These are phyloP conservation scores for Eumeta japonica DNA, from an alignment of 1,140 invertebrate species.

Conservation along the genomic window DNA sequence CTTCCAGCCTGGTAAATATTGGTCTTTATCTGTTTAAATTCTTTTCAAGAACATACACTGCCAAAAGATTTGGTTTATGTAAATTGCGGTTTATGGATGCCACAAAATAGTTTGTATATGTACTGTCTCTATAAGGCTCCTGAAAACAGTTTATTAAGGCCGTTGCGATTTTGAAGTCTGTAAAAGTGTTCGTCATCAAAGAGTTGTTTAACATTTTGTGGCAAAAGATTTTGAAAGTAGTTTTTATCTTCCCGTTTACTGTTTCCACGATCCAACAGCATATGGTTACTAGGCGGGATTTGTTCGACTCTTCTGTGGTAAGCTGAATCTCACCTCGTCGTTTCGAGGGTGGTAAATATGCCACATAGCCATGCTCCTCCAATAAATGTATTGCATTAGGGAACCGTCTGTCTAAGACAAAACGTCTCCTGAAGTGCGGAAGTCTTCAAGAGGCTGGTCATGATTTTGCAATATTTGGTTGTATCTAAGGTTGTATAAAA, in stretches of 20 bases:
- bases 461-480: constrained; percentile 3
- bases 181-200: constrained; percentile 2
- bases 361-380: constrained; percentile 3
- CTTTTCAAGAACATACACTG: constrained; percentile 3
- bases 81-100: constrained; percentile 4
- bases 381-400: not conserved
- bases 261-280: constrained; percentile 7
- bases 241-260: constrained; percentile 7
- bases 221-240: constrained; percentile 8
- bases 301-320: constrained; percentile 4
- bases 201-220: constrained; percentile 6
- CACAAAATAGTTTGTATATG: constrained; percentile 1
- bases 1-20: constrained; percentile 3
- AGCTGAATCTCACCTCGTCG: constrained; percentile 1
- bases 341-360: constrained; percentile 3
- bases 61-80: constrained; percentile 3
- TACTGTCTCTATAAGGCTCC: constrained; percentile 4
- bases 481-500: constrained; percentile 5
- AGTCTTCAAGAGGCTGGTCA: not conserved
- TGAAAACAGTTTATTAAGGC: constrained; percentile 7
- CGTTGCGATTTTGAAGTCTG: constrained; percentile 8
- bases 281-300: constrained; percentile 6
- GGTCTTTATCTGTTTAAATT: constrained; percentile 9
- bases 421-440: constrained; percentile 2
- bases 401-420: constrained; percentile 7